A percentile compares a stretch with the other conserved stretches of the same genome.
These are phyloP conservation scores for Serinus canaria DNA, from an alignment of 2,113 vertebrate genomes.

Conservation along the genomic window DNA sequence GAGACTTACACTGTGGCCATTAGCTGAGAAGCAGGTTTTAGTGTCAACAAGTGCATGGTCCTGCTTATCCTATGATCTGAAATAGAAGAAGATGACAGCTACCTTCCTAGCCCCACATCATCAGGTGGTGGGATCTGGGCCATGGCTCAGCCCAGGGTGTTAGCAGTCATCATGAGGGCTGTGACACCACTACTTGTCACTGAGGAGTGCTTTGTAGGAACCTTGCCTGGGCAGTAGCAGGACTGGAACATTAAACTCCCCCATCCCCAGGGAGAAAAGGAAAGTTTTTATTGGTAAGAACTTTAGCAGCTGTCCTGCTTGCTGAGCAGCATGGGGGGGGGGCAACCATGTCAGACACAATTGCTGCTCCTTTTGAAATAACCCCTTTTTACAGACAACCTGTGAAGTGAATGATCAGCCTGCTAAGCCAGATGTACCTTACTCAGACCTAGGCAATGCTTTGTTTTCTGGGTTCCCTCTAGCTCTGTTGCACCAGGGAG, in stretches of 20 bases:
- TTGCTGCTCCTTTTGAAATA: slow-evolving; percentile 3
- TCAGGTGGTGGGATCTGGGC: background rate
- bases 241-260: background rate
- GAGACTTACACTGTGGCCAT: background rate
- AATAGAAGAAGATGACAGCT: background rate
- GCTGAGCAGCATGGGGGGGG: background rate
- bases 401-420: background rate
- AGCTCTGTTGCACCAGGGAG: background rate
- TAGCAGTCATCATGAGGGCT: background rate
- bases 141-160: background rate
- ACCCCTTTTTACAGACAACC: background rate
- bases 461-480: background rate
- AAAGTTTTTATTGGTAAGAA: background rate
- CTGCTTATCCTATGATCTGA: background rate
- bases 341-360: background rate
- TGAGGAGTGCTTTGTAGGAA: too few species aligned
- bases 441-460: background rate
- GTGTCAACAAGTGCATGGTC: background rate
- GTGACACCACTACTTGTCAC: background rate
- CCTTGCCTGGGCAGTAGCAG: background rate
- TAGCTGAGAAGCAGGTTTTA: background rate
- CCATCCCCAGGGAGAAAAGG: background rate
- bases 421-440: background rate
- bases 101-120: background rate
- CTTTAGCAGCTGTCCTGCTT: background rate